Conservation (phyloP, 2,797 vertebrate species). For the Pangasius mekongensis region DNA sequence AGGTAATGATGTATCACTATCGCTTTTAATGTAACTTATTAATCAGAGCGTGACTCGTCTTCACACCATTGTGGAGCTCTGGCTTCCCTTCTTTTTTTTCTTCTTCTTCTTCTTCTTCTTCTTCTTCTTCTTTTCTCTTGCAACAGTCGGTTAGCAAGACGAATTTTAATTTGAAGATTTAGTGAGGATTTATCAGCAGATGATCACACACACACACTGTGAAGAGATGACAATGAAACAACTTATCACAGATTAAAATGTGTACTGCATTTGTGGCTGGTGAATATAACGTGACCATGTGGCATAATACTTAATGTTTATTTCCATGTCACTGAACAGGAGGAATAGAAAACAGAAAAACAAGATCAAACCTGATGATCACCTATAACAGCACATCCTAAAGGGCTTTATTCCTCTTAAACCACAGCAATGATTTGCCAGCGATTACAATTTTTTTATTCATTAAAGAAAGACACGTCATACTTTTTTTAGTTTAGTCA, state of each 20-base stretch:
- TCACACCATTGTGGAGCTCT: conserved; percentile 90
- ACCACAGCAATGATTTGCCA: background rate
- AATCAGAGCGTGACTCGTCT: conserved; percentile 96
- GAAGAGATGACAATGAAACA: background rate
- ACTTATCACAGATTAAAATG: background rate
- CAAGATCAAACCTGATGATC: background rate
- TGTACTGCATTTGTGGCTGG: background rate
- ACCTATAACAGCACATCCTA: background rate
- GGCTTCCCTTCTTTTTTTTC: conserved; percentile 50
- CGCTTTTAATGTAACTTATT: conserved; percentile 99
- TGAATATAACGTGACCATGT: background rate
- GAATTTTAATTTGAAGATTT: conserved; percentile 95
- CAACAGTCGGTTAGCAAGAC: conserved; percentile 95
- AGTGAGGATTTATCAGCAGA: conserved; percentile 83
- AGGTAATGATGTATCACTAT: conserved; percentile 99
- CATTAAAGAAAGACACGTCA: no score
- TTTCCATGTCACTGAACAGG: background rate
- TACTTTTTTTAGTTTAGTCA: background rate
- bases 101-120: conserved; percentile 78
- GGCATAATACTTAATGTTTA: background rate
- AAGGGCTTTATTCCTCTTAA: background rate
- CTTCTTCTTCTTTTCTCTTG: conserved; percentile 83
- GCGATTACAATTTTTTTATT: background rate
- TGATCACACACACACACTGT: conserved; percentile 59
- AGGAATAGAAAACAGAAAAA: background rate